Evolutionary conservation across 1,140 invertebrate genomes (phyloP).

Genomic region (Agrypnia vestita): DNA sequence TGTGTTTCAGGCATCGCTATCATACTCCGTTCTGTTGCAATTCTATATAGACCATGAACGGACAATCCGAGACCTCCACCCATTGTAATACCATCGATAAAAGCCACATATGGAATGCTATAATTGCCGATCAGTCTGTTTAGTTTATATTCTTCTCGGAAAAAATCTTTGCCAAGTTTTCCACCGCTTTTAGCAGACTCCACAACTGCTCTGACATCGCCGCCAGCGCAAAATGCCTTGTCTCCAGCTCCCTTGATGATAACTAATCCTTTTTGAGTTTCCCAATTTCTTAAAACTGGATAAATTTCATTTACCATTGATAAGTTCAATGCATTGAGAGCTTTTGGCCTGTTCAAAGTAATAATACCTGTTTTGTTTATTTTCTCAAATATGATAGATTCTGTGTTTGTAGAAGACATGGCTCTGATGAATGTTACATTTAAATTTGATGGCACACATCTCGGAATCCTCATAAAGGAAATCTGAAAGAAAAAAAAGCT

Average conservation of each 20-base stretch:
- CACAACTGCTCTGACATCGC: constrained; percentile 90
- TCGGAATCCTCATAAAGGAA: constrained; percentile 40
- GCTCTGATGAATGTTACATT: constrained; percentile 61
- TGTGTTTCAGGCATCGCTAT: constrained; percentile 99
- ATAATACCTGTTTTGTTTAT: constrained; percentile 83
- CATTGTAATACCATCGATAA: constrained; percentile 99
- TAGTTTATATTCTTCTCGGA: constrained; percentile 91
- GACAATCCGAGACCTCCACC: constrained; percentile 98
- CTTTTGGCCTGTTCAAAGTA: constrained; percentile 94
- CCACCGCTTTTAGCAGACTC: constrained; percentile 79
- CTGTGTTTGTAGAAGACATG: constrained; percentile 68
- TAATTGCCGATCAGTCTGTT: constrained; percentile 94
- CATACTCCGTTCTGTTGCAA: constrained; percentile 96
- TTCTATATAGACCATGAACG: constrained; percentile 92
- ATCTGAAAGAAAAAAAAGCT: constrained; percentile 54
- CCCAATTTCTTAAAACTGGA: constrained; percentile 88
- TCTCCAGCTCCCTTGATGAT: constrained; percentile 94
- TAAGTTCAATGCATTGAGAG: constrained; percentile 93
- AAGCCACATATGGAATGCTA: constrained; percentile 92
- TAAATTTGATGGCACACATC: constrained; percentile 37
- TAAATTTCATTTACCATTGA: constrained; percentile 92
- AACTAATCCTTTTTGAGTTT: constrained; percentile 86
- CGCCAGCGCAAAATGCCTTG: constrained; percentile 99
- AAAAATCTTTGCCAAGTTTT: constrained; percentile 84
- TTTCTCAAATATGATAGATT: constrained; percentile 73